phyloP scores from a whole-genome alignment of 53 echinoderm and acorn worm species.

The Henricia sp. region DNA sequence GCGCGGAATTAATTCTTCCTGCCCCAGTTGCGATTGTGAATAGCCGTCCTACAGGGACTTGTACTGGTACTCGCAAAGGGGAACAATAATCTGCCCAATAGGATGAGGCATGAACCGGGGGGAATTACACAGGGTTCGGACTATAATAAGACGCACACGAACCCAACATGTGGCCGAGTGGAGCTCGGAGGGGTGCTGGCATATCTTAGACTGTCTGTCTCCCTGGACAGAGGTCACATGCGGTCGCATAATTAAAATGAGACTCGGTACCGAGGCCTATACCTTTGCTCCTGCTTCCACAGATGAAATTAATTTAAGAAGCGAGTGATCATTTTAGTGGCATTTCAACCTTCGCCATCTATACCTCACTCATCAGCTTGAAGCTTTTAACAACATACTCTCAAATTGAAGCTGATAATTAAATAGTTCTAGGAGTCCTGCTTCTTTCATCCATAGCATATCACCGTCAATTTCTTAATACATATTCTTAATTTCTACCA shows the following conservation, averaged over 20 bases:
- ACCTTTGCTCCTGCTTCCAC: not conserved
- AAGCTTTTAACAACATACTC: slow-evolving; percentile 1
- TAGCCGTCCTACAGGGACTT: slow-evolving; percentile 26
- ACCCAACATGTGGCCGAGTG: slow-evolving; percentile 40
- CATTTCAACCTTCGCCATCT: slow-evolving; percentile 2
- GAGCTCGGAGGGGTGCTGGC: slow-evolving; percentile 29
- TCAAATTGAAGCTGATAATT: slow-evolving; percentile 47
- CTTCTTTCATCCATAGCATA: too few relatives aligned
- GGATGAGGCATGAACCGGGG: slow-evolving; percentile 27
- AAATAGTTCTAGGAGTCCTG: not conserved
- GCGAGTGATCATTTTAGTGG: slow-evolving; percentile 12
- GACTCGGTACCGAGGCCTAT: slow-evolving; percentile 18
- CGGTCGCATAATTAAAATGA: slow-evolving; percentile 66
- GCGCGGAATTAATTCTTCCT: slow-evolving; percentile 53
- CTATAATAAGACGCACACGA: slow-evolving; percentile 64
- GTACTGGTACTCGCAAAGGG: not conserved
- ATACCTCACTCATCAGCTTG: slow-evolving; percentile 16
- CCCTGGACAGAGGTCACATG: slow-evolving; percentile 52
- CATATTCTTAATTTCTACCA: too few relatives aligned
- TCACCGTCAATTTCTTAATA: too few relatives aligned
- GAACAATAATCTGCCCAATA: slow-evolving; percentile 29
- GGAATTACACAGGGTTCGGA: slow-evolving; percentile 57
- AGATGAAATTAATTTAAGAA: slow-evolving; percentile 51
- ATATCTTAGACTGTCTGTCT: slow-evolving; percentile 61
- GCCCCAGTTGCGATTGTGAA: slow-evolving; percentile 22